A percentile compares a stretch with the other conserved stretches of the same genome.
Conservation (phyloP, 2,797 vertebrate genomes). For the Bradypodion ventrale region DNA sequence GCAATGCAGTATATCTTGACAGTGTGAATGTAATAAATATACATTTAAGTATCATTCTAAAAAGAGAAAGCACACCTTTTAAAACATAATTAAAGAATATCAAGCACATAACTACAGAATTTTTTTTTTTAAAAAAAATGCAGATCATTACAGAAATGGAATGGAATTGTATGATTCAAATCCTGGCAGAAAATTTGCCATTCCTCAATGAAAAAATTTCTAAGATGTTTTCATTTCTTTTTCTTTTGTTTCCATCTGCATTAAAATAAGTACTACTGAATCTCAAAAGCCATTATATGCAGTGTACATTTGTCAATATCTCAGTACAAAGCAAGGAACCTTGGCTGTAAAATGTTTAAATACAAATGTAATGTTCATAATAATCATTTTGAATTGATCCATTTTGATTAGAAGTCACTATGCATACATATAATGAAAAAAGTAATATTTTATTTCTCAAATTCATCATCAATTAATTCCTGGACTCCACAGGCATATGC, state of each 20-base stretch:
- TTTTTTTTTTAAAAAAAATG: background rate
- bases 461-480: too few relatives aligned
- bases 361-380: too few relatives aligned
- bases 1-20: background rate
- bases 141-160: background rate
- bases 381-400: background rate
- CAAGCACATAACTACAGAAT: background rate
- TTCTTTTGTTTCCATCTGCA: background rate
- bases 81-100: background rate
- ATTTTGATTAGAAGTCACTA: background rate
- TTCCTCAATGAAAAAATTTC: background rate
- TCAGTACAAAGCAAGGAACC: too few relatives aligned
- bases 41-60: too few relatives aligned
- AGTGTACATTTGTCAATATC: too few relatives aligned
- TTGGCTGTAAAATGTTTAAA: too few relatives aligned
- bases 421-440: background rate
- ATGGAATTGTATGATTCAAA: background rate
- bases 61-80: background rate
- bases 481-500: background rate
- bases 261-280: background rate
- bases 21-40: background rate
- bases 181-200: background rate
- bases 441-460: background rate
- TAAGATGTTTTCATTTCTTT: background rate
- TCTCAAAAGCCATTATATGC: too few relatives aligned